A percentile compares a stretch with the other conserved stretches of the same genome.
Evolutionary conservation across 2,113 vertebrate genomes (phyloP).

Genomic region (Caranx melampygus): DNA sequence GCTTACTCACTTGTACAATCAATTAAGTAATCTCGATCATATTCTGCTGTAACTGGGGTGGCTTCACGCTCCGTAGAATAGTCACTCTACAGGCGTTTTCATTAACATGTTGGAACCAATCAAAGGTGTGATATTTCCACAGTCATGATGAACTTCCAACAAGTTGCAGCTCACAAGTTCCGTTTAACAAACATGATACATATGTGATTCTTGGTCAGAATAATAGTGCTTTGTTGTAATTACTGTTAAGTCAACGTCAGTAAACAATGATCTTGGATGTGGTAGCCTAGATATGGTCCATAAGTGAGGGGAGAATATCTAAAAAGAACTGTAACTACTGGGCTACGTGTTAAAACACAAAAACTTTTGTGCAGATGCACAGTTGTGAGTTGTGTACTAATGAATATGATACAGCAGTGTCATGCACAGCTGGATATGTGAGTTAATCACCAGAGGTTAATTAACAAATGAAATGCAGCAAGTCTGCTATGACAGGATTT

Average conservation of each 20-base stretch:
- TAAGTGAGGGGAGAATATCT: background rate
- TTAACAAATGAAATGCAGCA: constrained; percentile 3
- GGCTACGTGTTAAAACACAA: too few relatives aligned
- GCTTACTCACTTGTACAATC: constrained; percentile 38
- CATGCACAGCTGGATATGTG: too few relatives aligned
- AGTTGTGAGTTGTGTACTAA: too few relatives aligned
- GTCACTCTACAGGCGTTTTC: constrained; percentile 48
- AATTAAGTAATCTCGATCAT: constrained; percentile 48
- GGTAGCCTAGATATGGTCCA: background rate
- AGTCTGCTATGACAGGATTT: background rate
- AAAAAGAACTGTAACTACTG: background rate
- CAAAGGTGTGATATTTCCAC: constrained; percentile 74
- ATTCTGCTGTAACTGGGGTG: constrained; percentile 26
- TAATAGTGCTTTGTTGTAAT: background rate
- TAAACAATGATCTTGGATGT: background rate
- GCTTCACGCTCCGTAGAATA: constrained; percentile 66
- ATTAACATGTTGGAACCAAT: constrained; percentile 68
- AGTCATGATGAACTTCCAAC: constrained; percentile 46
- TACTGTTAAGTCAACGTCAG: background rate
- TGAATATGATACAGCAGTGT: too few relatives aligned
- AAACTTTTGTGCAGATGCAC: too few relatives aligned
- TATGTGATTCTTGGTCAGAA: background rate
- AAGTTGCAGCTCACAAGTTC: constrained; percentile 34
- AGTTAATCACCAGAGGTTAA: background rate
- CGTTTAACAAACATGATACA: constrained; percentile 1